phyloP scores from a whole-genome alignment of 2,113 vertebrate genomes.

The Lasiurus borealis region DNA sequence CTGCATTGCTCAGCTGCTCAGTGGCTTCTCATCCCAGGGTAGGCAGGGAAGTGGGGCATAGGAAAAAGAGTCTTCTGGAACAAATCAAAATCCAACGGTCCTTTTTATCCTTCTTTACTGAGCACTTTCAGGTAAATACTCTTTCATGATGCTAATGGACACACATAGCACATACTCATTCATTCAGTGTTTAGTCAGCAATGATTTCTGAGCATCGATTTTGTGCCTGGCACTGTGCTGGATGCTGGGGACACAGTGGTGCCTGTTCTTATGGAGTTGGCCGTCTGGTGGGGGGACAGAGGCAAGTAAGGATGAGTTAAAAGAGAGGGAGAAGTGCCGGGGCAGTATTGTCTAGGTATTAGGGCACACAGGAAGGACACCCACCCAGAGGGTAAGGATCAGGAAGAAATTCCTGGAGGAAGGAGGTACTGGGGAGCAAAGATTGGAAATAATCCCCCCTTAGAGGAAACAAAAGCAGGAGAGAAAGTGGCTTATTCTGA shows the following conservation, averaged over 20 bases:
- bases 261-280: neutral
- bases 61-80: neutral
- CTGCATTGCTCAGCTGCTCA: neutral
- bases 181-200: neutral
- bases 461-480: neutral
- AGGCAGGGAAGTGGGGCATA: neutral
- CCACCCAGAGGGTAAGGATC: rapidly evolving
- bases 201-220: neutral
- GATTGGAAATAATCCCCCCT: neutral
- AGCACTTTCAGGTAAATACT: neutral
- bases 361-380: neutral
- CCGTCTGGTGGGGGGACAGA: neutral
- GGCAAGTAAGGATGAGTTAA: neutral
- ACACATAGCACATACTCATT: neutral
- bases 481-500: neutral
- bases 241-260: neutral
- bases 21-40: neutral
- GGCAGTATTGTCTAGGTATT: too few species aligned
- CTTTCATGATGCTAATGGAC: neutral
- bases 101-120: neutral
- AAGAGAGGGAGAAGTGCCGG: neutral
- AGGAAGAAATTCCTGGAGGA: neutral
- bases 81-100: too few species aligned
- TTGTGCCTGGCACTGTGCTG: neutral
- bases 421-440: neutral